Conservation (phyloP, 2,888 invertebrate species). For the Phaedon cochleariae region DNA sequence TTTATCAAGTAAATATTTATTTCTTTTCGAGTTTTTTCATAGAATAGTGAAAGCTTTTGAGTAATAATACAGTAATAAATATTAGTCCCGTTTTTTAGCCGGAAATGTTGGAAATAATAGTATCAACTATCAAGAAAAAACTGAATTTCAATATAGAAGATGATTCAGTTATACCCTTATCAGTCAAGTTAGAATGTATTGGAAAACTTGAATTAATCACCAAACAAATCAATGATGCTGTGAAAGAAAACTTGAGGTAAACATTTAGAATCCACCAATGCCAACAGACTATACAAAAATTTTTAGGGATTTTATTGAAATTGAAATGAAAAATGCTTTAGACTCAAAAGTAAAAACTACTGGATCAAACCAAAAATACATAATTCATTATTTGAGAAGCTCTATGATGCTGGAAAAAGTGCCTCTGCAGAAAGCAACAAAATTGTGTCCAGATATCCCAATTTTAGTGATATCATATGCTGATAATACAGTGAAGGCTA, state of each 20-base stretch:
- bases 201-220: slow-evolving; percentile 65
- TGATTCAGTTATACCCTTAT: slow-evolving; percentile 62
- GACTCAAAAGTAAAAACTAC: slow-evolving; percentile 61
- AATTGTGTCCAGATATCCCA: slow-evolving; percentile 66
- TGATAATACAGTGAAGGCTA: slow-evolving; percentile 72
- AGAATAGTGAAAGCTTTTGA: no score
- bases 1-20: no score
- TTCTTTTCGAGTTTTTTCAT: no score
- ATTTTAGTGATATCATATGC: slow-evolving; percentile 74
- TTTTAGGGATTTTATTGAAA: slow-evolving; percentile 70
- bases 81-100: slow-evolving; percentile 45
- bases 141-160: slow-evolving; percentile 56
- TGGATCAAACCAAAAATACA: slow-evolving; percentile 66
- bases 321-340: slow-evolving; percentile 70
- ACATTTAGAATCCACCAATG: not conserved
- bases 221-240: slow-evolving; percentile 64
- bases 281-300: not conserved
- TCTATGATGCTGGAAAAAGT: slow-evolving; percentile 71
- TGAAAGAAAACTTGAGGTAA: slow-evolving; percentile 70
- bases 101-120: slow-evolving; percentile 60
- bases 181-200: slow-evolving; percentile 65
- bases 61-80: no score
- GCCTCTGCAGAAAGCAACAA: slow-evolving; percentile 70
- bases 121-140: slow-evolving; percentile 62
- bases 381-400: slow-evolving; percentile 76